Conservation (phyloP, 1,140 invertebrate genomes). For the Mamestra configurata region DNA sequence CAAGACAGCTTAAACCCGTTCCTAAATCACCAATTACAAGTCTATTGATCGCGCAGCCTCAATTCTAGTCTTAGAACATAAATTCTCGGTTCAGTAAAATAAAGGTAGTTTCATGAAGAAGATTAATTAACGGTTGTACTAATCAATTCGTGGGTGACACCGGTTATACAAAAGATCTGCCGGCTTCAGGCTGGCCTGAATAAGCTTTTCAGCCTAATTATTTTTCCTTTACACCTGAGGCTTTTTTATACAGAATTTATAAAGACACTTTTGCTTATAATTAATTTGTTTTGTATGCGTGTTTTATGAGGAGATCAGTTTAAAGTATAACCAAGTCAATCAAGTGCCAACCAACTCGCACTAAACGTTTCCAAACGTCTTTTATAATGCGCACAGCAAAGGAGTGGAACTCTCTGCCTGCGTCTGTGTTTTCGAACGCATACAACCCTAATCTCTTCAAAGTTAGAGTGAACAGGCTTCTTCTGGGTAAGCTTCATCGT, state of each 20-base stretch:
- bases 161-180: slow-evolving; percentile 19
- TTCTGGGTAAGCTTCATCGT: too few species aligned
- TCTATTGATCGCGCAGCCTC: not conserved
- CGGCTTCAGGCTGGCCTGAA: not conserved
- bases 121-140: slow-evolving; percentile 39
- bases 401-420: too few species aligned
- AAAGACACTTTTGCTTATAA: slow-evolving; percentile 1
- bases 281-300: not conserved
- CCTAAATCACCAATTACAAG: not conserved
- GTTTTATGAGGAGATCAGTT: not conserved
- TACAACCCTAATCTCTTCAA: too few species aligned
- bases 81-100: slow-evolving; percentile 7
- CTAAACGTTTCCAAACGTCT: too few species aligned
- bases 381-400: too few species aligned
- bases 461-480: too few species aligned
- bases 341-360: not conserved
- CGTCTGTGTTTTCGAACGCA: too few species aligned
- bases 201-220: slow-evolving; percentile 33
- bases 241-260: not conserved
- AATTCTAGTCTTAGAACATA: not conserved
- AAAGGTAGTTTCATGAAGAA: slow-evolving; percentile 8
- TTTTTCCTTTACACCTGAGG: slow-evolving; percentile 38
- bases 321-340: not conserved
- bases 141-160: slow-evolving; percentile 29
- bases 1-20: not conserved